Conservation (phyloP, 2,797 vertebrate species). For the Taenioides sp. region DNA sequence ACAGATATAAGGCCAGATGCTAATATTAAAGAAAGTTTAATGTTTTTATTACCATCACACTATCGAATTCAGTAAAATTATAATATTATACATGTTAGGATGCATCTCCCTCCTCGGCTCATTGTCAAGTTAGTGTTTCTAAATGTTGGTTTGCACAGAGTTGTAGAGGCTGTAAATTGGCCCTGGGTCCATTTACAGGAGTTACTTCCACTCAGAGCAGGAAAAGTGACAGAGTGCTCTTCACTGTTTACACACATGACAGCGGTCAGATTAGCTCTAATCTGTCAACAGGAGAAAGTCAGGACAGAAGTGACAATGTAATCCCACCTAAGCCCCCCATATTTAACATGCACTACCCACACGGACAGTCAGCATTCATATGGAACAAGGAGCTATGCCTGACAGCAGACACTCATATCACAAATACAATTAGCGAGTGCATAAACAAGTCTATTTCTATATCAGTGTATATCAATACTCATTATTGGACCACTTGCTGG, state of each 20-base stretch:
- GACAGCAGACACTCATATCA: constrained; percentile 7
- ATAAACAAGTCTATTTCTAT: not conserved
- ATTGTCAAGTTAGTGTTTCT: not conserved
- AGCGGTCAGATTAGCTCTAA: constrained; percentile 64
- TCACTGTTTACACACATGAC: constrained; percentile 29
- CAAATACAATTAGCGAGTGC: not conserved
- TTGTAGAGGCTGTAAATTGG: not conserved
- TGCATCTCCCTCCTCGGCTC: not conserved
- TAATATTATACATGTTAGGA: not conserved
- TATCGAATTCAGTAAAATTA: not conserved
- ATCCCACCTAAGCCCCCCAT: constrained; percentile 54
- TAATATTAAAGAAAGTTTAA: too few species aligned
- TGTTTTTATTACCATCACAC: too few species aligned
- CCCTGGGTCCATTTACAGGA: not conserved
- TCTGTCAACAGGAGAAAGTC: constrained; percentile 50
- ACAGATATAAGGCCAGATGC: too few species aligned
- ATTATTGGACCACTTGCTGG: too few species aligned
- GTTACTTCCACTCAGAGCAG: not conserved
- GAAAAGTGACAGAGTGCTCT: constrained; percentile 1
- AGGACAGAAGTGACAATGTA: constrained; percentile 46
- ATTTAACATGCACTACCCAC: constrained; percentile 30
- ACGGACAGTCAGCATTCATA: constrained; percentile 31
- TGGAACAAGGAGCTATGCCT: constrained; percentile 30
- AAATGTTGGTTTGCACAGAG: not conserved
- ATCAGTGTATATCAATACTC: not conserved